Evolutionary conservation across 2,113 vertebrate species (phyloP).

Genomic region (Polypterus senegalus): DNA sequence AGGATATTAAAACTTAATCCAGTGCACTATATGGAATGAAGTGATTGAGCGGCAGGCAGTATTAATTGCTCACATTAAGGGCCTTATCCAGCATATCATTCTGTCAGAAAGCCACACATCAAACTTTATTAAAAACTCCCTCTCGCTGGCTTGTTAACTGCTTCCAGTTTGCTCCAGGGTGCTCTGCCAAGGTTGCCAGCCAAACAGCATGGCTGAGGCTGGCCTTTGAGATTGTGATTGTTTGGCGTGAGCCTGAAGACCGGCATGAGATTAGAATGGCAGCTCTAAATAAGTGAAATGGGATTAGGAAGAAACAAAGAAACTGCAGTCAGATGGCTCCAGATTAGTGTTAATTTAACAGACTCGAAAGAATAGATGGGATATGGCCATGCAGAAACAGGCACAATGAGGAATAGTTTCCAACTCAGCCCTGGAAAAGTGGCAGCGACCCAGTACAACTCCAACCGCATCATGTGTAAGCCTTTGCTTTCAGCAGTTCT

Average conservation of each 20-base stretch:
- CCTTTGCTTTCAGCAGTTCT: too few species aligned
- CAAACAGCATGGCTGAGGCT: not conserved
- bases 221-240: constrained; percentile 12
- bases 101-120: not conserved
- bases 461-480: too few species aligned
- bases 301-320: constrained; percentile 40
- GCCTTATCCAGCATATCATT: not conserved
- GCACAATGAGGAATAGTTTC: not conserved
- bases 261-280: constrained; percentile 34
- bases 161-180: not conserved
- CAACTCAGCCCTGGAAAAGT: too few species aligned
- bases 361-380: constrained; percentile 19
- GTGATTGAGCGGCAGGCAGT: constrained; percentile 20
- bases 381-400: constrained; percentile 7
- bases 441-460: too few species aligned
- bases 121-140: constrained; percentile 4
- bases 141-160: constrained; percentile 8
- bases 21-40: constrained; percentile 34
- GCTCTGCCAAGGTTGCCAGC: not conserved
- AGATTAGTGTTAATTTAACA: constrained; percentile 19
- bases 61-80: constrained; percentile 23
- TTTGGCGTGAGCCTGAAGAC: constrained; percentile 21
- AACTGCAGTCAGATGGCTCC: constrained; percentile 14
- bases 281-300: constrained; percentile 34
- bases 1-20: constrained; percentile 54